These are phyloP conservation scores for Romanogobio albipinnatus DNA, from an alignment of 2,113 vertebrate species.

Conservation along the genomic window DNA sequence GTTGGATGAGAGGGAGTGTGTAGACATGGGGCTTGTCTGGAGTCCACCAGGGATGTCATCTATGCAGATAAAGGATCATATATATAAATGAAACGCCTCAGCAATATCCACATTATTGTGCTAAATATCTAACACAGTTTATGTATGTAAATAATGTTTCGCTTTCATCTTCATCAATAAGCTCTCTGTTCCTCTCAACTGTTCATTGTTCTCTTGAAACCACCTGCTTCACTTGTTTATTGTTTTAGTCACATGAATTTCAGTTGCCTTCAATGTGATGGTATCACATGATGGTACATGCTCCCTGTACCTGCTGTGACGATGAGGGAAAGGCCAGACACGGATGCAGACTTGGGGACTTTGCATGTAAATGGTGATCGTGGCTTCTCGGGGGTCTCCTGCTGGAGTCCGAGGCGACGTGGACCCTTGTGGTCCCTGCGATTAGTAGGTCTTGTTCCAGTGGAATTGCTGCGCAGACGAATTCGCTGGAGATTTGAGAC, in stretches of 20 bases:
- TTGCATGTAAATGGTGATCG: conserved; percentile 66
- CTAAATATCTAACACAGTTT: not conserved
- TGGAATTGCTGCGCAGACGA: conserved; percentile 92
- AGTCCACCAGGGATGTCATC: conserved; percentile 79
- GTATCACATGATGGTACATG: conserved; percentile 24
- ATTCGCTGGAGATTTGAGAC: conserved; percentile 82
- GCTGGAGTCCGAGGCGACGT: conserved; percentile 76
- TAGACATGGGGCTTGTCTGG: conserved; percentile 88
- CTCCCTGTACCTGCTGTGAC: conserved; percentile 82
- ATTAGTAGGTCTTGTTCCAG: conserved; percentile 82
- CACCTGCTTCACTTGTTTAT: conserved; percentile 28
- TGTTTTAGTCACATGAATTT: conserved; percentile 20
- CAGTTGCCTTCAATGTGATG: conserved; percentile 20
- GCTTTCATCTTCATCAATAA: conserved; percentile 2
- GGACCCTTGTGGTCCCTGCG: conserved; percentile 72
- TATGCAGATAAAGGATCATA: conserved; percentile 57
- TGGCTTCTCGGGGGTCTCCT: conserved; percentile 78
- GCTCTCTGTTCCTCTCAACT: conserved; percentile 11
- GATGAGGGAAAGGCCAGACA: conserved; percentile 89
- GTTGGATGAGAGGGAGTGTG: conserved; percentile 89
- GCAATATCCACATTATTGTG: not conserved
- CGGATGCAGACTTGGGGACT: conserved; percentile 91
- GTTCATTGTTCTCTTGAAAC: conserved; percentile 19
- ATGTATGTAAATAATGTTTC: conserved; percentile 1
- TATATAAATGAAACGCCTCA: not conserved